Conservation (phyloP, 2,888 invertebrate genomes). For the Clistopyga incitator region DNA sequence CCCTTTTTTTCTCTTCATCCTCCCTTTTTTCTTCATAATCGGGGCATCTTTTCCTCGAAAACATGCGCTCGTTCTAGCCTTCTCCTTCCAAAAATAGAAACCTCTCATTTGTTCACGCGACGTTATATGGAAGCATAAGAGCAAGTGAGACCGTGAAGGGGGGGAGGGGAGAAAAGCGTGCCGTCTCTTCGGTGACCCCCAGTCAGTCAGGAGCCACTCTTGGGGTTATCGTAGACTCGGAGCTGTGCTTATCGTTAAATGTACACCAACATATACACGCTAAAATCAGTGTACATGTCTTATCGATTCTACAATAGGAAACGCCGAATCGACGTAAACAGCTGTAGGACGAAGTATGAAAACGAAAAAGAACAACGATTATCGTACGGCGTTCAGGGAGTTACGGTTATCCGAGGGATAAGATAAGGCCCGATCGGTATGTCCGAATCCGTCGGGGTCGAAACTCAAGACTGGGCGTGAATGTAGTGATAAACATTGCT, state of each 20-base stretch:
- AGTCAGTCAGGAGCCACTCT: slow-evolving; percentile 53
- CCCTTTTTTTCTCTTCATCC: background rate
- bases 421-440: slow-evolving; percentile 21
- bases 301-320: slow-evolving; percentile 14
- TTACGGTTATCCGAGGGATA: slow-evolving; percentile 26
- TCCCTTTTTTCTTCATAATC: background rate
- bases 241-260: slow-evolving; percentile 64
- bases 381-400: slow-evolving; percentile 9
- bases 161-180: slow-evolving; percentile 69
- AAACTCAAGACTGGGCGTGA: slow-evolving; percentile 11
- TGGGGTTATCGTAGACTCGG: slow-evolving; percentile 69
- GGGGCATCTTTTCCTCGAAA: slow-evolving; percentile 27
- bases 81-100: slow-evolving; percentile 36
- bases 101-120: slow-evolving; percentile 6
- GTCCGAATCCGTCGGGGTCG: slow-evolving; percentile 24
- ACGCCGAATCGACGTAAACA: slow-evolving; percentile 21
- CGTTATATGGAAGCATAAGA: slow-evolving; percentile 6
- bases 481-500: background rate
- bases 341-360: slow-evolving; percentile 19
- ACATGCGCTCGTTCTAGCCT: background rate
- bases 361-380: slow-evolving; percentile 18
- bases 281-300: background rate
- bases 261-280: slow-evolving; percentile 18
- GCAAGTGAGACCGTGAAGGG: slow-evolving; percentile 42
- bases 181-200: slow-evolving; percentile 69